Percentiles rank a stretch among this genome's conserved stretches.
Conservation (phyloP, 2,888 invertebrate species). For the Drosophila mayaguana region DNA sequence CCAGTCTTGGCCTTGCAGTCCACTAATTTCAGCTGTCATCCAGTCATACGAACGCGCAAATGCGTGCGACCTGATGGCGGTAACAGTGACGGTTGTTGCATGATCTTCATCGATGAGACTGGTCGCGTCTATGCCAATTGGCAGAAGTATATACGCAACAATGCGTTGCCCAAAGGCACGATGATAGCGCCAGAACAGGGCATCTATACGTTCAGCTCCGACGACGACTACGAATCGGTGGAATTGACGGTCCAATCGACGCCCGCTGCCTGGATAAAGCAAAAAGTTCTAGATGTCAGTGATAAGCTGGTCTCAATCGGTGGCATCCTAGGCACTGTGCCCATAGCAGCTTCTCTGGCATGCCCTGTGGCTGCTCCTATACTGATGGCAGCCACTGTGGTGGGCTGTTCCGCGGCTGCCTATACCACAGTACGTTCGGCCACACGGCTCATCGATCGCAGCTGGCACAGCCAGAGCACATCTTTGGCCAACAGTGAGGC, state of each 20-base stretch:
- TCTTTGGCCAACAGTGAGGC: constrained; percentile 66
- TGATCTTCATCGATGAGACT: constrained; percentile 80
- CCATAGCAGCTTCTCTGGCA: constrained; percentile 59
- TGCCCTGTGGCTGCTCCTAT: constrained; percentile 64
- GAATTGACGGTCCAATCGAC: constrained; percentile 65
- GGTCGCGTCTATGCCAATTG: constrained; percentile 85
- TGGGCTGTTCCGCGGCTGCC: constrained; percentile 59
- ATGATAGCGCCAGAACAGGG: constrained; percentile 85
- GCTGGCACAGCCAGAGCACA: constrained; percentile 71
- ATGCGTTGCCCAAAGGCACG: constrained; percentile 84
- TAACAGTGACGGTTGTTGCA: constrained; percentile 77
- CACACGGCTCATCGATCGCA: constrained; percentile 60
- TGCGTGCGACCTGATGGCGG: constrained; percentile 55
- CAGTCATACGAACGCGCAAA: constrained; percentile 79
- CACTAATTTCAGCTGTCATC: constrained; percentile 68
- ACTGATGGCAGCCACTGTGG: constrained; percentile 58
- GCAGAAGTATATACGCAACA: constrained; percentile 84
- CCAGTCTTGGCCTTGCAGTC: constrained; percentile 47
- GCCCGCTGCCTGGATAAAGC: constrained; percentile 53
- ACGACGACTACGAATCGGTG: constrained; percentile 44
- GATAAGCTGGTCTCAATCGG: constrained; percentile 70
- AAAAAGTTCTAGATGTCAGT: constrained; percentile 48
- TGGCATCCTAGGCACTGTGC: constrained; percentile 64
- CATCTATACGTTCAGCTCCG: constrained; percentile 64
- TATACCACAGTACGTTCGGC: constrained; percentile 71